Evolutionary conservation across 2,797 vertebrate genomes (phyloP), one percentile per base, ranked within the genome.

Genomic region (Leptoclinus maculatus): DNA sequence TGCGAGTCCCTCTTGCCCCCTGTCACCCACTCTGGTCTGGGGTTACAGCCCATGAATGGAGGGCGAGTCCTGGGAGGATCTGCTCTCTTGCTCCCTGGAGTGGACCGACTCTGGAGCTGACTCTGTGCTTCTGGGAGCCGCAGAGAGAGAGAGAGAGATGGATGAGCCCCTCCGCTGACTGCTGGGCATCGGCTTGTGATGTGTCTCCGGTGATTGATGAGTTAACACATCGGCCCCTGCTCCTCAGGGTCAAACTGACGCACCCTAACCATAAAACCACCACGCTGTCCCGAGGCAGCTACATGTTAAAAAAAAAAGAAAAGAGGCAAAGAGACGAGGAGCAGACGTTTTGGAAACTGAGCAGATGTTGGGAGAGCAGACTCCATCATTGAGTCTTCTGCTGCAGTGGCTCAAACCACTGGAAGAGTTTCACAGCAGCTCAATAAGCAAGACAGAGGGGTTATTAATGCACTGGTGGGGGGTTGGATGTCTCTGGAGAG

Each of bases 161-260:
- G 91, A 94, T 89, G 92, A 91, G 89, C 76, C 71, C 51, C 71
- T 86, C 76, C 56, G 81, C 62, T 43, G 81, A 82, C 85, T 71
- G 73, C 85, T 64, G 84, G 60, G 75, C 57, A 66, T 60, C 11
- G 66, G 83, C 73, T 66, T 58, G 68, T 70, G 79, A 80, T 38
- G 83, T 79, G 89, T 91, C 86, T 53, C 51, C n/a, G 7, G 71
- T 95, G 94, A 95, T 94, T 88, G 92, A 95, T 94, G 95, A 90
- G 83, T 89, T 87, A 83, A 87, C 83, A 84, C 79, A 47, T 76
- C 59, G 69, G 70, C 70, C 81, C 81, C 41, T 73, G 74, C 83
- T 75, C 88, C 75, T 2, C 5, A 58, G 89, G 51, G 91, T 93
- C 91, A 91, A 38, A 84, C 66, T 1, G 66, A 66, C 54, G 67